These are phyloP conservation scores for Cyphomyrus discorhynchus DNA, from an alignment of 2,113 vertebrate species.

Conservation along the genomic window DNA sequence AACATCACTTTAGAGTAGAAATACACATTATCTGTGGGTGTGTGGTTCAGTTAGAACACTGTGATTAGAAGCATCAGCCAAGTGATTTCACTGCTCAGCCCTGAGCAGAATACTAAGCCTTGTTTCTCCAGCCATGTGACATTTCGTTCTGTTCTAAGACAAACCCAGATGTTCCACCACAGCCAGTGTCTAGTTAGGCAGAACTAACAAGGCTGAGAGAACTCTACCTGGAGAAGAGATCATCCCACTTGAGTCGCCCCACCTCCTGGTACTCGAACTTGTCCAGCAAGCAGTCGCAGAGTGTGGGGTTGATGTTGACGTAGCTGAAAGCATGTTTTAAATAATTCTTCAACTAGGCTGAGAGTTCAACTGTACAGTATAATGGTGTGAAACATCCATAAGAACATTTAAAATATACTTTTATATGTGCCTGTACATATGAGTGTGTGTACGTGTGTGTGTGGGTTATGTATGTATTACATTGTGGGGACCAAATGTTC, in stretches of 20 bases:
- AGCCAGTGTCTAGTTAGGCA: not conserved
- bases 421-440: not conserved
- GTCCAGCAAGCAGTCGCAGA: conserved; percentile 88
- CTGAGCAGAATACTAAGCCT: not conserved
- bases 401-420: not conserved
- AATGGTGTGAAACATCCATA: not conserved
- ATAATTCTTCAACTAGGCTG: not conserved
- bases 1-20: not conserved
- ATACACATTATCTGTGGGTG: not conserved
- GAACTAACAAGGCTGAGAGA: not conserved
- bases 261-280: conserved; percentile 78
- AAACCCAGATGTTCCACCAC: not conserved
- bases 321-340: conserved; percentile 56
- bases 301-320: conserved; percentile 73
- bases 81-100: not conserved
- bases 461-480: not conserved
- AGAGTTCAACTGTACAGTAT: not conserved
- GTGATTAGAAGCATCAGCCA: not conserved
- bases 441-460: not conserved
- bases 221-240: conserved; percentile 78
- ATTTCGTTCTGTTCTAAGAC: not conserved
- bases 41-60: not conserved
- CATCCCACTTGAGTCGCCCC: conserved; percentile 78
- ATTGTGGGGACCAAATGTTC: not conserved
- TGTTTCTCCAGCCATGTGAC: not conserved